Evolutionary conservation across 2,888 invertebrate genomes (phyloP), one percentile per base, ranked within the genome.

Genomic region (Drosophila nigritarsus): DNA sequence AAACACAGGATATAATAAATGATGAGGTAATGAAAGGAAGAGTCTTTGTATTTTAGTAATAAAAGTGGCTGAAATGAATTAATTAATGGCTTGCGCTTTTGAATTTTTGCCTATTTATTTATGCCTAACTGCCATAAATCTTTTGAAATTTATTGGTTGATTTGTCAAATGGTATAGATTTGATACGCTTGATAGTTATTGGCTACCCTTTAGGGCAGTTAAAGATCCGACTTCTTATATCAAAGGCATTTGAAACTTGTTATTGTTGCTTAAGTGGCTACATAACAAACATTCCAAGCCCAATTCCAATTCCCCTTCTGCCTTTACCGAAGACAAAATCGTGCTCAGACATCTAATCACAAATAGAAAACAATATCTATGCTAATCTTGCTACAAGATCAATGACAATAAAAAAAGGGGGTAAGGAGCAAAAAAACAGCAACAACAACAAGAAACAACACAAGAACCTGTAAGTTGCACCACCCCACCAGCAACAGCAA

Each of bases 311-410:
- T 62, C 66, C 70, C 77, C 69, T 65, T 73, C 70, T 58, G 61
- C 48, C 64, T 40, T 34, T 15, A n/a, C 49, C 40, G 62, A 60
- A 64, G 76, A 67, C 84, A 82, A 87, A 89, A 87, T 87, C 87
- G 87, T 87, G 87, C 90, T 48, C 65, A 73, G 73, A 70, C 83
- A 90, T 87, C 90, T 87, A 89, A 87, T 87, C 87, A 80, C 83
- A 78, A 90, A 89, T 80, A 78, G 78, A 89, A 82, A 84, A 90
- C 90, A 87, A 80, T 85, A 90, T 90, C 87, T 90, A 87, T 90
- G 88, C 86, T 90, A 90, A 87, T 87, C 87, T 89, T 36, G 66
- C 29, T 78, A 87, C 87, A 87, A 90, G 87, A 87, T 87, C 87
- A 86, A 90, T 90, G 87, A 89, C 88, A 89, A 89, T 89, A 89